Evolutionary conservation across 2,113 vertebrate species (phyloP).

Genomic region (Vidua chalybeata): DNA sequence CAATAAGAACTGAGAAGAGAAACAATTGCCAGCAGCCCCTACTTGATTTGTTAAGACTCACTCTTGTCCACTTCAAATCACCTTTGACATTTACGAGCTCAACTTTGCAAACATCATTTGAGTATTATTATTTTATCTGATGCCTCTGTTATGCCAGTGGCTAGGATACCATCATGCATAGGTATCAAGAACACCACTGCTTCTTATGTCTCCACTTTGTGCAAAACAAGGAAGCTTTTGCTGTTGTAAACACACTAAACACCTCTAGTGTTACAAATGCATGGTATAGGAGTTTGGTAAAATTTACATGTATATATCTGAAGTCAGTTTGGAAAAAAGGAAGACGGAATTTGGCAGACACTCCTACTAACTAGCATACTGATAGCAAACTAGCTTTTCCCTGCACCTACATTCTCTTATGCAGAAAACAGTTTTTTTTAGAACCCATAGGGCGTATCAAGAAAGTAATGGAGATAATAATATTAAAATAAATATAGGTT

Average conservation of each 20-base stretch:
- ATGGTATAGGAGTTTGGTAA: background rate
- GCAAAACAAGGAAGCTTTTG: background rate
- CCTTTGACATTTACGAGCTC: conserved; percentile 58
- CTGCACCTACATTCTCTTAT: background rate
- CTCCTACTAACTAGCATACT: background rate
- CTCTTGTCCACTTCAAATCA: conserved; percentile 64
- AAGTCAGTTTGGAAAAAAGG: background rate
- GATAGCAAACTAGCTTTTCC: background rate
- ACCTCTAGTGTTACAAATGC: background rate
- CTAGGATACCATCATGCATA: background rate
- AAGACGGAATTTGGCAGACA: background rate
- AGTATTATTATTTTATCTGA: conserved; percentile 63
- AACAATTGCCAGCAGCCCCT: conserved; percentile 56
- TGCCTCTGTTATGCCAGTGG: conserved; percentile 11
- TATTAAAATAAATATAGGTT: background rate
- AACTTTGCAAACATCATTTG: conserved; percentile 57
- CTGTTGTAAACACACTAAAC: background rate
- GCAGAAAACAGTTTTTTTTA: background rate
- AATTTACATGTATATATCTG: background rate
- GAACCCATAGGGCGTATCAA: background rate
- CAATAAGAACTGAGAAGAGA: conserved; percentile 53
- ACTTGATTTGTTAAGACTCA: conserved; percentile 62
- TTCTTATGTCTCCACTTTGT: background rate
- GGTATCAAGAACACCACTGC: background rate
- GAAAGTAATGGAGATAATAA: background rate